Evolutionary conservation across 2,888 invertebrate species (phyloP), one percentile per base, ranked within the genome.

Genomic region (Leptinotarsa peninsularis): DNA sequence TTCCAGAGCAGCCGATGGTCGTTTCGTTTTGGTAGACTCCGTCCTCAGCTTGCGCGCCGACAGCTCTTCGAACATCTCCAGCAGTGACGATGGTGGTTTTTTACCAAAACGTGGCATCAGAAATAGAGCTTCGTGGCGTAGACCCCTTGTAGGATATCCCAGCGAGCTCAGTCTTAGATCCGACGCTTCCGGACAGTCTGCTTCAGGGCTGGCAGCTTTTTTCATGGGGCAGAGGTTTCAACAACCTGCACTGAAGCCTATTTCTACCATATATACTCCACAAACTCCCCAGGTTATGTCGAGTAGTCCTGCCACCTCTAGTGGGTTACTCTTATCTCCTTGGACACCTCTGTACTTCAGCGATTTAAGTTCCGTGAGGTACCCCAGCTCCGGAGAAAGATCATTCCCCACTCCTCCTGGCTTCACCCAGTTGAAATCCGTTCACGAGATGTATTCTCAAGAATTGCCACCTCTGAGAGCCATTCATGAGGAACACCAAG

Each of bases 51-150:
- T 90, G 81, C 89, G 91, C 91, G 82, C 90, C 90, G 85, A 93
- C 91, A 85, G 81, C 75, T 80, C 83, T 56, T 89, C 91, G 72
- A 92, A 91, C 82, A 90, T 91, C 27, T 92, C 92, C 76, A 89
- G 89, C 82, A 95, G 94, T 85, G 95, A 95, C 88, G 96, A 96
- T 89, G 96, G 96, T 74, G 96, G 96, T 52, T 96, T 96, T 88
- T 90, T 95, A 74, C 93, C 94, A 72, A 90, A 91, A 66, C 88
- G 90, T 79, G 82, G 82, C 49, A 77, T 85, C 10, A 87, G 90
- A 78, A 90, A 91, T 49, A 89, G 92, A 27, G 91, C 92, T 49
- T 91, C 92, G 0, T 93, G 93, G 93, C 89, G 93, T 15, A 90
- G 91, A 66, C 93, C 92, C 0, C 86, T 93, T 66, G 91, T 93